phyloP scores from a whole-genome alignment of 2,113 vertebrate species.

The Chinchilla lanigera region DNA sequence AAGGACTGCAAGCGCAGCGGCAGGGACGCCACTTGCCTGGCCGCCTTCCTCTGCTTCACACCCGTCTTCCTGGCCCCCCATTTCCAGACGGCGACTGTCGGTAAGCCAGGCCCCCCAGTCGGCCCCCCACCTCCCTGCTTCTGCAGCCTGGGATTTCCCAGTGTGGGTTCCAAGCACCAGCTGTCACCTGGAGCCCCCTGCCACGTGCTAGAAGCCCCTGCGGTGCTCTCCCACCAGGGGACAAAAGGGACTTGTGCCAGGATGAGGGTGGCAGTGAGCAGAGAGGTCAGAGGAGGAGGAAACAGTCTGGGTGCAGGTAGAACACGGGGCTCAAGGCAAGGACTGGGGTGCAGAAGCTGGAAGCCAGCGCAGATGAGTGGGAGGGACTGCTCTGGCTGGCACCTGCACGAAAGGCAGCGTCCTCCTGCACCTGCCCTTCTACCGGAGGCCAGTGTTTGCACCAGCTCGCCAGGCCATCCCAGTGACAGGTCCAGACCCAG shows the following conservation, averaged over 20 bases:
- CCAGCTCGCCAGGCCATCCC: background rate
- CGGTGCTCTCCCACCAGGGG: background rate
- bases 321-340: background rate
- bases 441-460: background rate
- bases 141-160: background rate
- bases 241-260: background rate
- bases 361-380: background rate
- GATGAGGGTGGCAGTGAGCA: background rate
- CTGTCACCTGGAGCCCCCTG: background rate
- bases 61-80: constrained; percentile 91
- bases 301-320: background rate
- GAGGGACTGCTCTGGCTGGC: background rate
- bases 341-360: too few relatives aligned
- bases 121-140: background rate
- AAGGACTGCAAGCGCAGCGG: constrained; percentile 94
- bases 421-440: background rate
- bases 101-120: constrained; percentile 83
- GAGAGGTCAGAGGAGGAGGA: background rate
- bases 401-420: background rate
- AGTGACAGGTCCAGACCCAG: background rate
- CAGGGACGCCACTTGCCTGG: constrained; percentile 96
- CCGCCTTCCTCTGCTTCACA: constrained; percentile 94
- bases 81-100: constrained; percentile 88
- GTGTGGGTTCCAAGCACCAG: background rate
- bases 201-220: background rate